Evolutionary conservation across 2,888 invertebrate species (phyloP).

Genomic region (Tetragonula carbonaria): DNA sequence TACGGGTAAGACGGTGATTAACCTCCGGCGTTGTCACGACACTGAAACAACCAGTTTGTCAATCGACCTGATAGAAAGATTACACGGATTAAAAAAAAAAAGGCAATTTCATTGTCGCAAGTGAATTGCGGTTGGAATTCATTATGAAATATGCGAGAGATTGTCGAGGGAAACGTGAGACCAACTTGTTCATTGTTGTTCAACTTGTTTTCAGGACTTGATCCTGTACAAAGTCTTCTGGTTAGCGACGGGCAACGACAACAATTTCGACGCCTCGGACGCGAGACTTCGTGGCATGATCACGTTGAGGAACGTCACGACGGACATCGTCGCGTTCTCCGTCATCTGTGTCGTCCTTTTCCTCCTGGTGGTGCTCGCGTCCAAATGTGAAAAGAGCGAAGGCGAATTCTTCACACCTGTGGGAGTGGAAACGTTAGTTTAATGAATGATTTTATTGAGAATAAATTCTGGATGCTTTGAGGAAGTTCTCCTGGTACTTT

Average conservation of each 20-base stretch:
- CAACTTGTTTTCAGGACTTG: constrained; percentile 43
- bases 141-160: no score
- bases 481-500: no score
- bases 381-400: constrained; percentile 61
- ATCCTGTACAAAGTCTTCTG: constrained; percentile 54
- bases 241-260: constrained; percentile 37
- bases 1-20: constrained; percentile 65
- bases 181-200: not conserved
- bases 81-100: not conserved
- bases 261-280: constrained; percentile 28
- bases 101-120: not conserved
- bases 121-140: not conserved
- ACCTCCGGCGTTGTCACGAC: constrained; percentile 26
- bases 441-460: not conserved
- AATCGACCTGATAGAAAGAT: not conserved
- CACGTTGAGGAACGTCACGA: constrained; percentile 41
- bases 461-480: no score
- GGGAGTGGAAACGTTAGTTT: constrained; percentile 55
- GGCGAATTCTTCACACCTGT: not conserved
- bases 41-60: not conserved
- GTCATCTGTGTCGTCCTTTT: constrained; percentile 69
- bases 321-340: constrained; percentile 70
- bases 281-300: constrained; percentile 28
- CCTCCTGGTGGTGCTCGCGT: constrained; percentile 66
- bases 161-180: no score